Evolutionary conservation across 2,113 vertebrate species (phyloP), one percentile per base, ranked within the genome.

Genomic region (Menura novaehollandiae): DNA sequence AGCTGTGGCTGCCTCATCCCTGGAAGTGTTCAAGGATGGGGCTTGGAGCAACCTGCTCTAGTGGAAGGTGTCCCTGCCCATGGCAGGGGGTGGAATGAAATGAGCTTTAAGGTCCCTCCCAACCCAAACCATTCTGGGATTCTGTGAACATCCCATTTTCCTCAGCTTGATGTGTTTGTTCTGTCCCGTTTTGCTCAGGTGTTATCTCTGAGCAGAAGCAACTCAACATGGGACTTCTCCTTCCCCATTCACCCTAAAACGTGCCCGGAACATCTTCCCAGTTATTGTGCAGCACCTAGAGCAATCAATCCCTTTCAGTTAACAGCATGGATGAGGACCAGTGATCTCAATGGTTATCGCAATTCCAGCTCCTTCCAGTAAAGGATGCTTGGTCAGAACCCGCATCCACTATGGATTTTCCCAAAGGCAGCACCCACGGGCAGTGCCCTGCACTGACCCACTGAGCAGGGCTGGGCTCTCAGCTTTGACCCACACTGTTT

Each of bases 351-450:
- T 10, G 33, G 7, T 63, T n/a, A 47, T 8, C 67, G 32, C 52
- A 49, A 26, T 60, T 87, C 43, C 24, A 67, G 27, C 23, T 32
- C 41, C 20, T 15, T 71, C 59, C 27, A 8, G 46, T 67, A 75
- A 24, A 46, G 13, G n/a, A 30, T 46, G 55, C 41, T 78, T 4
- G 2, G 16, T 55, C 44, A 60, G 66, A 82, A 64, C 59, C 18
- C 1, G 0, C 28, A 14, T 49, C 55, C 13, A 7, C 53, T 46
- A 26, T 0, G 1, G n/a, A 37, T 30, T 20, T 7, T 9, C 62
- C 27, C 3, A 2, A 37, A 82, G 55, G 56, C 41, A 67, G 32
- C n/a, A 16, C 22, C 44, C 85, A 30, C 0, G 3, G 41, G 30
- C 49, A 72, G 27, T 27, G 35, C 21, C 39, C 71, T 5, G 20